Evolutionary conservation across 2,797 vertebrate genomes (phyloP).

Genomic region (Lagodon rhomboides): DNA sequence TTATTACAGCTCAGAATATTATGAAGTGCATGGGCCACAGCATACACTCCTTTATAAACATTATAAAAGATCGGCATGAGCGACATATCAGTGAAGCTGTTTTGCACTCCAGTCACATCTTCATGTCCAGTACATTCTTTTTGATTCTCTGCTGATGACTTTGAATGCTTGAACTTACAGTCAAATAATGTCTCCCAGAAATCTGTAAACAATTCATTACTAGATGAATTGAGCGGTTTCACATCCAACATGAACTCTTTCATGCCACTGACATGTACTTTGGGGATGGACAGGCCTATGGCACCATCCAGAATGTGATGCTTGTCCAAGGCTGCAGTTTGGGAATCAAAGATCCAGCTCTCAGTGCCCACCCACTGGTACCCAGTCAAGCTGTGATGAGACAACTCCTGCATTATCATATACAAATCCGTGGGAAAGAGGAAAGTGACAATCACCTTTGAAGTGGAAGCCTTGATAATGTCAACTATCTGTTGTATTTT

Average conservation of each 20-base stretch:
- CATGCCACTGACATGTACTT: neutral
- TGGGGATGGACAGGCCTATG: neutral
- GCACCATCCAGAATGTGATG: neutral
- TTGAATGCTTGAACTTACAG: constrained; percentile 55
- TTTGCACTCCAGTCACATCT: constrained; percentile 31
- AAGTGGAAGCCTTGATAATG: neutral
- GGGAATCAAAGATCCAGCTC: neutral
- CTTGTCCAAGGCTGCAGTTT: neutral
- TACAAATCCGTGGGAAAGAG: neutral
- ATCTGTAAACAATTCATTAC: neutral
- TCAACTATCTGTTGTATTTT: neutral
- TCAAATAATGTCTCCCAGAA: constrained; percentile 73
- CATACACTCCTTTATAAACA: constrained; percentile 62
- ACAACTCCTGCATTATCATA: neutral
- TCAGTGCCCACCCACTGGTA: neutral
- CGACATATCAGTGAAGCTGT: constrained; percentile 74
- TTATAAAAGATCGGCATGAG: neutral
- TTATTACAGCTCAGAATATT: constrained; percentile 63
- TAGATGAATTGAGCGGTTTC: neutral
- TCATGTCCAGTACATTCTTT: constrained; percentile 1
- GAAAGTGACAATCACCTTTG: neutral
- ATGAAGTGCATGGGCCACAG: constrained; percentile 80
- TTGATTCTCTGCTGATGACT: neutral
- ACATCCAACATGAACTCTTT: constrained; percentile 7
- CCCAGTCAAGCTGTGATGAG: neutral